Conservation (phyloP, 2,888 invertebrate species). For the Drosophila pseudotalamancana region DNA sequence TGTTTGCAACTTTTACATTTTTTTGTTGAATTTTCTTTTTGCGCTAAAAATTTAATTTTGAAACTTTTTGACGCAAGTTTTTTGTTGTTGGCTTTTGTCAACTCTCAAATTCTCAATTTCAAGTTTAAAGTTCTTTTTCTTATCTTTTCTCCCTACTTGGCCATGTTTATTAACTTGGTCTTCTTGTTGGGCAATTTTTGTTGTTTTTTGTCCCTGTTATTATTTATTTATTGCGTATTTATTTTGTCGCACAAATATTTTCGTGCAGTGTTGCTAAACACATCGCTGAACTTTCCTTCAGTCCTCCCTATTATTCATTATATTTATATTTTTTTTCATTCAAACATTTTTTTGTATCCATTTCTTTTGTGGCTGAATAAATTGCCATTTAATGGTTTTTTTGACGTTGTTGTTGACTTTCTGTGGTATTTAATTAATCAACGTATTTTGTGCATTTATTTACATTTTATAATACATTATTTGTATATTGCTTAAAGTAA, state of each 20-base stretch:
- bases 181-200: neutral
- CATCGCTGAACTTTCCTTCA: slow-evolving; percentile 29
- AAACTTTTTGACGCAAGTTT: slow-evolving; percentile 35
- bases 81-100: slow-evolving; percentile 28
- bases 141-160: slow-evolving; percentile 1
- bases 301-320: slow-evolving; percentile 9
- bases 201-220: slow-evolving; percentile 20
- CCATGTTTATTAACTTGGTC: neutral
- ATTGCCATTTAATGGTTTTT: slow-evolving; percentile 29
- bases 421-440: slow-evolving; percentile 23
- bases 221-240: slow-evolving; percentile 51
- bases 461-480: slow-evolving; percentile 18
- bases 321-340: neutral
- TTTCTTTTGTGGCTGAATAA: slow-evolving; percentile 9
- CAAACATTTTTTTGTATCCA: slow-evolving; percentile 2
- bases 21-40: slow-evolving; percentile 12
- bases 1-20: slow-evolving; percentile 37
- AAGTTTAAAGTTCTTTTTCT: slow-evolving; percentile 44
- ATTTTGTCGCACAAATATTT: slow-evolving; percentile 47
- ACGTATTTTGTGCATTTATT: slow-evolving; percentile 17
- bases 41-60: slow-evolving; percentile 34
- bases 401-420: slow-evolving; percentile 14
- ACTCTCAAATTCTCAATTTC: slow-evolving; percentile 49
- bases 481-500: neutral
- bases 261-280: slow-evolving; percentile 46